phyloP scores from a whole-genome alignment of 1,140 invertebrate genomes.

The Parapsyche elsis region DNA sequence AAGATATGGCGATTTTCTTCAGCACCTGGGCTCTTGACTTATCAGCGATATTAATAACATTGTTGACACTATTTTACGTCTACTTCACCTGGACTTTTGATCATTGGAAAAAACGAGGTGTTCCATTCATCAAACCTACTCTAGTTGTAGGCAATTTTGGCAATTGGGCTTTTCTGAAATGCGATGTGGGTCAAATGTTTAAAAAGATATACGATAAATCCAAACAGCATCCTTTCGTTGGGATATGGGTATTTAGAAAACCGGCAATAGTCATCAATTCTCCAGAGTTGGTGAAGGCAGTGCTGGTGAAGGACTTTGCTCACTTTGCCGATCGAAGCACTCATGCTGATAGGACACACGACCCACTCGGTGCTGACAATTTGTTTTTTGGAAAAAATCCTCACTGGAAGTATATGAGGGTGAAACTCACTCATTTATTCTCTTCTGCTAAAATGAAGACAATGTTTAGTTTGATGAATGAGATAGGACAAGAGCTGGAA shows the following conservation, averaged over 20 bases:
- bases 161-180: conserved; percentile 45
- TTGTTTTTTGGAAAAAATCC: conserved; percentile 59
- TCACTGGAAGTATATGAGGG: conserved; percentile 66
- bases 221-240: conserved; percentile 54
- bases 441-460: conserved; percentile 67
- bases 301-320: conserved; percentile 66
- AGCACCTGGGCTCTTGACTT: background rate
- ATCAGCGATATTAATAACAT: background rate
- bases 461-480: conserved; percentile 59
- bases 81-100: conserved; percentile 56
- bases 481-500: conserved; percentile 49
- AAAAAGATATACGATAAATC: conserved; percentile 50
- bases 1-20: background rate
- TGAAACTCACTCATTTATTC: conserved; percentile 68
- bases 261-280: conserved; percentile 65
- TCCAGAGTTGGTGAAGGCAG: conserved; percentile 63
- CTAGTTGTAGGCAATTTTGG: conserved; percentile 53
- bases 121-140: conserved; percentile 54
- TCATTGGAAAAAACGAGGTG: conserved; percentile 57
- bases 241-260: conserved; percentile 65
- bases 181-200: conserved; percentile 53
- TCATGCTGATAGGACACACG: conserved; percentile 54
- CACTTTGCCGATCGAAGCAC: conserved; percentile 62
- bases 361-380: conserved; percentile 50
- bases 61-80: conserved; percentile 39